These are phyloP conservation scores for Vanacampus margaritifer DNA, from an alignment of 2,113 vertebrate genomes.

Conservation along the genomic window DNA sequence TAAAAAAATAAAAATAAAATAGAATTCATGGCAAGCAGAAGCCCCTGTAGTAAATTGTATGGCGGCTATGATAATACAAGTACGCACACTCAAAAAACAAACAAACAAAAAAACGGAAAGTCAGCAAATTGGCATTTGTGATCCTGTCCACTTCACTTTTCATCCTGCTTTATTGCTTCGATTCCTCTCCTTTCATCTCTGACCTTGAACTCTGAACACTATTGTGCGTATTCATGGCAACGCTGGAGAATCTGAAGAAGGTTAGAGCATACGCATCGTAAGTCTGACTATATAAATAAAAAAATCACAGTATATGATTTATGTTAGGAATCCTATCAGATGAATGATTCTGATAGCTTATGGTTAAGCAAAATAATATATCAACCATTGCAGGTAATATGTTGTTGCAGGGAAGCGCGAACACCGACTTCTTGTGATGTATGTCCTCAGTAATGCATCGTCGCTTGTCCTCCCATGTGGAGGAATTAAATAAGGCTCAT, in stretches of 20 bases:
- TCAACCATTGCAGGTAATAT: neutral
- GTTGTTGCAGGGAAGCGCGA: constrained; percentile 1
- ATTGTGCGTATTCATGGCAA: neutral
- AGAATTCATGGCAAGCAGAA: constrained; percentile 27
- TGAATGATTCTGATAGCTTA: constrained; percentile 9
- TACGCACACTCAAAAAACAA: constrained; percentile 4
- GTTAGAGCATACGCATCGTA: constrained; percentile 8
- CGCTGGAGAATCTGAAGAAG: neutral
- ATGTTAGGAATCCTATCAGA: constrained; percentile 3
- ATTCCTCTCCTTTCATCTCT: constrained; percentile 11
- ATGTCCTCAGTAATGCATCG: constrained; percentile 17
- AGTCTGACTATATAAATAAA: constrained; percentile 12
- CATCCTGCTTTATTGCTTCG: constrained; percentile 1
- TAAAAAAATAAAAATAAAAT: constrained; percentile 2
- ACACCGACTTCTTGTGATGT: neutral
- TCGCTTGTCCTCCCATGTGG: constrained; percentile 22
- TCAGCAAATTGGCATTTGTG: constrained; percentile 6
- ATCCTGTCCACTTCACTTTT: constrained; percentile 20
- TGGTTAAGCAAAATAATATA: neutral
- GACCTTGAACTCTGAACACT: neutral
- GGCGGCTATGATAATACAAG: constrained; percentile 11
- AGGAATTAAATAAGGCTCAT: constrained; percentile 1
- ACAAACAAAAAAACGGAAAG: constrained; percentile 10
- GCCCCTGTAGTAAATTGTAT: constrained; percentile 36
- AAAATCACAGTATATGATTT: constrained; percentile 5